Evolutionary conservation across 2,113 vertebrate species (phyloP).

Genomic region (Callithrix jacchus): DNA sequence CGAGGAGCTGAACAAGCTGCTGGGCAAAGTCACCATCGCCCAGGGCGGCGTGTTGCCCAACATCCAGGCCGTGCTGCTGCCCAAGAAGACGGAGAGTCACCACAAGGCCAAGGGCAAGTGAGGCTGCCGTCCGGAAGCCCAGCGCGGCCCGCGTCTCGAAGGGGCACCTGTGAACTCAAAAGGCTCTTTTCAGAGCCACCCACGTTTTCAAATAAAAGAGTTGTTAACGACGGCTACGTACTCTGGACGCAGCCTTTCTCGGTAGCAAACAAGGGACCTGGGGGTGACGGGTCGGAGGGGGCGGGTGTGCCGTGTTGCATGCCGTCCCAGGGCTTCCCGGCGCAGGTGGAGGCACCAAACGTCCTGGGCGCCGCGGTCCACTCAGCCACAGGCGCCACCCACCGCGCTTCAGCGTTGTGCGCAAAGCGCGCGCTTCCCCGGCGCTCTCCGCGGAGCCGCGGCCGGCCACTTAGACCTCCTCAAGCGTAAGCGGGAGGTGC

Average conservation of each 20-base stretch:
- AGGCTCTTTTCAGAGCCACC: constrained; percentile 87
- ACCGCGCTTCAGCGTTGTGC: background rate
- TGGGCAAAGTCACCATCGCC: constrained; percentile 95
- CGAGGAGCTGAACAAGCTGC: constrained; percentile 92
- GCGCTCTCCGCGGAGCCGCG: no score
- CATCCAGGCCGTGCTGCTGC: background rate
- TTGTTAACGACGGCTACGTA: accelerated
- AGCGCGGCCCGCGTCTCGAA: no score
- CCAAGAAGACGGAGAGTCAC: constrained; percentile 66
- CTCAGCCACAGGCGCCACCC: no score
- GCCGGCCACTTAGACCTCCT: background rate
- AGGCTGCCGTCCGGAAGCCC: background rate
- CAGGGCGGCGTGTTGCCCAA: constrained; percentile 60
- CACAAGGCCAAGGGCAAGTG: constrained; percentile 76
- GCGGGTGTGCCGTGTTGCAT: no score
- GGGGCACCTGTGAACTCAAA: constrained; percentile 42
- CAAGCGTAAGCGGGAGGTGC: accelerated
- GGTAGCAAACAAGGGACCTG: accelerated
- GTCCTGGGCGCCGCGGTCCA: accelerated
- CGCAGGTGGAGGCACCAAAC: no score
- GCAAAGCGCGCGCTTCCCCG: background rate
- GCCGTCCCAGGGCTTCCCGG: accelerated
- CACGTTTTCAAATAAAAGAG: background rate
- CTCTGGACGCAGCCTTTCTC: accelerated
- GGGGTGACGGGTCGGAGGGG: accelerated